Base-by-base conservation (phyloP, 2,888 invertebrate genomes). In the Drosophila ochracea region DNA sequence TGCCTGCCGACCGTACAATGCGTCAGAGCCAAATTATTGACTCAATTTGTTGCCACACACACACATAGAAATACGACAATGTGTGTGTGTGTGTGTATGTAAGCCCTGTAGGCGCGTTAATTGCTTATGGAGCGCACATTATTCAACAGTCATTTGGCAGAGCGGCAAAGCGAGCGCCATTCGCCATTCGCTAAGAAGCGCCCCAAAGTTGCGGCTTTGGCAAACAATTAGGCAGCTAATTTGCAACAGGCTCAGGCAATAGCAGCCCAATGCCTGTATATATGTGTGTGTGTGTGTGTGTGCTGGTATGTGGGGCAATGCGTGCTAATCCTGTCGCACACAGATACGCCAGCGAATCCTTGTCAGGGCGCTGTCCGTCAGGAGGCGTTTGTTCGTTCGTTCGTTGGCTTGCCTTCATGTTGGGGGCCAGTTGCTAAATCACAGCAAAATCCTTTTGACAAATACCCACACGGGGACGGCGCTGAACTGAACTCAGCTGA, bases 151-250 rank as follows among this genome's bases (percentile, higher is more conserved):
- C 87, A 89, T 82, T 90, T 73, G 83, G 80, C 70, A 77, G 49
- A 73, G 71, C 61, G 85, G 75, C 73, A 68, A 68, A 68, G 76
- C 71, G 53, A 58, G n/a, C 25, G 49, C 60, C 61, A 68, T 58
- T 47, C 73, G 49, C 60, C 61, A 66, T 58, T 47, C 73, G 61
- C 69, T 73, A 74, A 76, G 82, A 80, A 70, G 83, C 69, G 68
- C 53, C 74, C 80, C 80, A 83, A 85, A 85, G 72, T 89, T 90
- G 85, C 81, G 85, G 90, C 88, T 89, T 87, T 87, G 87, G 87
- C 87, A 90, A 87, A 90, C 87, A 87, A 87, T 87, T 87, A 87
- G 90, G 89, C 87, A 90, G 90, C 87, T 87, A 90, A 87, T 87
- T 87, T 90, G 80, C 84, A 55, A 39, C 67, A 39, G 59, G 70